A percentile compares a stretch with the other conserved stretches of the same genome.
Evolutionary conservation across 2,888 invertebrate genomes (phyloP).

Genomic region (Ormia ochracea): DNA sequence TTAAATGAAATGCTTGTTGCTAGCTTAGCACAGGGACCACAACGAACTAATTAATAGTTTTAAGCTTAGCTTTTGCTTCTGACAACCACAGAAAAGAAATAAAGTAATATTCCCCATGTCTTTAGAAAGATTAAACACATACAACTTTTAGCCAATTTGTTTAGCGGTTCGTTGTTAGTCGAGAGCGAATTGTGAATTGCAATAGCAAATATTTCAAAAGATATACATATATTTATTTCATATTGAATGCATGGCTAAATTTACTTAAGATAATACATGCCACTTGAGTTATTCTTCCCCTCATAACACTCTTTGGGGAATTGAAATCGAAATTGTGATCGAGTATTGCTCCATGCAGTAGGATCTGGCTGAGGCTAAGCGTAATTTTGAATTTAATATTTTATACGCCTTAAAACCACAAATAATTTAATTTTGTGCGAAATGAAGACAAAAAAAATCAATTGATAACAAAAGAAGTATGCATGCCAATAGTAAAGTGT

Average conservation of each 20-base stretch:
- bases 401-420: constrained; percentile 24
- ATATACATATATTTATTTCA: constrained; percentile 22
- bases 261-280: constrained; percentile 57
- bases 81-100: constrained; percentile 21
- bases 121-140: constrained; percentile 51
- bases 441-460: constrained; percentile 1
- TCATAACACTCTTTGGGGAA: neutral
- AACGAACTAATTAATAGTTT: constrained; percentile 52
- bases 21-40: constrained; percentile 35
- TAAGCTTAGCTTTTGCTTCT: constrained; percentile 36
- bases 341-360: constrained; percentile 19
- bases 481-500: neutral
- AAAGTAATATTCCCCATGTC: constrained; percentile 32
- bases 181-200: neutral
- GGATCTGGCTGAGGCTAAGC: constrained; percentile 52
- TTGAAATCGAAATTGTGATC: constrained; percentile 32
- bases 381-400: constrained; percentile 48
- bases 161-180: neutral
- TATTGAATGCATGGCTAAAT: constrained; percentile 51
- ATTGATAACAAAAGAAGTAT: constrained; percentile 17
- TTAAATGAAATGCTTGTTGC: constrained; percentile 39
- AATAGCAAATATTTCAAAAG: neutral
- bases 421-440: constrained; percentile 20
- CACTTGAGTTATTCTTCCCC: constrained; percentile 27
- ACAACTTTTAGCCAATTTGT: constrained; percentile 46